phyloP scores from a whole-genome alignment of 2,113 vertebrate genomes.

The Petroica traversi region DNA sequence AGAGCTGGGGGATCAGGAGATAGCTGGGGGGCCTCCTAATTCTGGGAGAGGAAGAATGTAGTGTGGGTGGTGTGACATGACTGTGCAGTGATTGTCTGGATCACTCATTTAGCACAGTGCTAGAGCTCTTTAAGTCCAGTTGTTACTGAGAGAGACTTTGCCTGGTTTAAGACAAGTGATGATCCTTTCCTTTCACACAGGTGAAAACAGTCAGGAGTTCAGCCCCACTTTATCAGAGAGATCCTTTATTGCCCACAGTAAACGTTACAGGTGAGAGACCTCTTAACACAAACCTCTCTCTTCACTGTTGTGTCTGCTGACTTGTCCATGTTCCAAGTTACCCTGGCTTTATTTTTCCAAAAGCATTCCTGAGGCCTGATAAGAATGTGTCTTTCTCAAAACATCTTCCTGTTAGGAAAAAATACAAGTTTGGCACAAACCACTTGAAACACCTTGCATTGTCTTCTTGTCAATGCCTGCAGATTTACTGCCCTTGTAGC shows the following conservation, averaged over 20 bases:
- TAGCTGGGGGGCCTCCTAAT: not conserved
- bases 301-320: not conserved
- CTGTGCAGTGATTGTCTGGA: not conserved
- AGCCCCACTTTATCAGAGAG: conserved; percentile 87
- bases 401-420: not conserved
- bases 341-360: not conserved
- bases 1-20: not conserved
- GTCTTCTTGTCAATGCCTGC: not conserved
- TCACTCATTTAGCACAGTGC: not conserved
- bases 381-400: not conserved
- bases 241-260: conserved; percentile 75
- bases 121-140: not conserved
- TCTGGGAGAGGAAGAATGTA: not conserved
- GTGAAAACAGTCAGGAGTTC: conserved; percentile 93
- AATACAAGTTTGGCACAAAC: not conserved
- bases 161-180: not conserved
- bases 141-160: not conserved
- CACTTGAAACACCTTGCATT: not conserved
- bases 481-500: not conserved
- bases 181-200: conserved; percentile 64
- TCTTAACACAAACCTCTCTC: not conserved
- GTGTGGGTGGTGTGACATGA: not conserved
- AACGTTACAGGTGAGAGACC: conserved; percentile 78
- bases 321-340: not conserved
- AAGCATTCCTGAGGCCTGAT: not conserved